A percentile compares a stretch with the other conserved stretches of the same genome.
These are phyloP conservation scores for Drosophila subsilvestris DNA, from an alignment of 2,888 invertebrate species.

Conservation along the genomic window DNA sequence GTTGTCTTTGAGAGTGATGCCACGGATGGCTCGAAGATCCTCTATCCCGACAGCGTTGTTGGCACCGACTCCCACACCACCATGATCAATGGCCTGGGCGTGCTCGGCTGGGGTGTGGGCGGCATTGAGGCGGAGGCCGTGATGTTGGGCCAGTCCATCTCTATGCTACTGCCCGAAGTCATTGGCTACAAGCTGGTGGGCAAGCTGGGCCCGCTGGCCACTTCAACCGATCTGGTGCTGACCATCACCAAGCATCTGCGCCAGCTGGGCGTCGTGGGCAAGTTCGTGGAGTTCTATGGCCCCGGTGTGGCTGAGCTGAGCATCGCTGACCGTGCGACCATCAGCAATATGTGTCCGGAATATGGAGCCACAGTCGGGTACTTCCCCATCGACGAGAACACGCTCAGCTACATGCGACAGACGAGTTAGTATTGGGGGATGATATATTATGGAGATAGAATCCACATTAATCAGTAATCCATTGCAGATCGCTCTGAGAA, in stretches of 20 bases:
- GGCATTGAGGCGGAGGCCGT: conserved; percentile 99
- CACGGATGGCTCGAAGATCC: conserved; percentile 82
- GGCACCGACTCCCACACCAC: conserved; percentile 99
- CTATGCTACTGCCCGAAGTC: conserved; percentile 97
- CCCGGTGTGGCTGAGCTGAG: conserved; percentile 95
- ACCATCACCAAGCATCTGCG: conserved; percentile 98
- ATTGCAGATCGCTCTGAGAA: conserved; percentile 90
- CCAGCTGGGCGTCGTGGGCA: conserved; percentile 98
- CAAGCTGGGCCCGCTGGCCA: conserved; percentile 91
- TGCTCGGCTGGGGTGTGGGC: conserved; percentile 98
- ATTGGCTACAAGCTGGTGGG: conserved; percentile 96
- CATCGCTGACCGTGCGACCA: conserved; percentile 98
- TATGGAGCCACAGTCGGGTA: conserved; percentile 98
- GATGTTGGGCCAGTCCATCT: conserved; percentile 98
- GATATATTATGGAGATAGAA: too few species aligned
- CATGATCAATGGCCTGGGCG: conserved; percentile 98
- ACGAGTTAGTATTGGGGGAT: conserved; percentile 87
- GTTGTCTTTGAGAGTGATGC: conserved; percentile 91
- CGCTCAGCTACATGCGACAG: conserved; percentile 92
- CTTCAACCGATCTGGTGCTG: conserved; percentile 98
- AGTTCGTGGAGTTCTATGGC: conserved; percentile 99
- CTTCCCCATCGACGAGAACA: conserved; percentile 94
- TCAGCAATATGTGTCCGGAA: conserved; percentile 99
- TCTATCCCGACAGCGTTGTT: conserved; percentile 96
- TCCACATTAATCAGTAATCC: background rate